phyloP scores from a whole-genome alignment of 2,888 invertebrate species.

The Maniola hyperantus region DNA sequence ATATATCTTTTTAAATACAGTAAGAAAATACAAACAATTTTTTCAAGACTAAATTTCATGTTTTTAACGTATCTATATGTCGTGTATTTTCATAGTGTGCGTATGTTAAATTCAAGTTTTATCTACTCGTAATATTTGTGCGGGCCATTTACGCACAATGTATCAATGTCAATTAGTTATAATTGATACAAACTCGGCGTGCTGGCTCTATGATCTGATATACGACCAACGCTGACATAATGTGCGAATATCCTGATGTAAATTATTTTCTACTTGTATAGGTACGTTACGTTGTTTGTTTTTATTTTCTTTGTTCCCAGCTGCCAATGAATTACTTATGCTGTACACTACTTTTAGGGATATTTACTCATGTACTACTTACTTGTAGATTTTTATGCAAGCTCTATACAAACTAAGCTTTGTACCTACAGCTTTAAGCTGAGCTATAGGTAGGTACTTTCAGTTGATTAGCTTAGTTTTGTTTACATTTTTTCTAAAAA shows the following conservation, averaged over 20 bases:
- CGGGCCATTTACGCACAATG: conserved; percentile 27
- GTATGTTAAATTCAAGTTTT: too few relatives aligned
- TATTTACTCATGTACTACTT: too few relatives aligned
- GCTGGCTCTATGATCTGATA: conserved; percentile 32
- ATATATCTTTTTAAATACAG: too few relatives aligned
- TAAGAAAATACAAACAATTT: too few relatives aligned
- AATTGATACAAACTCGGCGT: conserved; percentile 35
- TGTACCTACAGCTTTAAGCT: neutral
- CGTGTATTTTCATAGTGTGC: too few relatives aligned
- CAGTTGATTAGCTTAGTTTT: neutral
- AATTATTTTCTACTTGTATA: conserved; percentile 6
- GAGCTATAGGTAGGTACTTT: too few relatives aligned
- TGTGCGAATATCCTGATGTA: conserved; percentile 27
- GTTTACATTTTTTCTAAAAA: too few relatives aligned
- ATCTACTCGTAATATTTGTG: conserved; percentile 11
- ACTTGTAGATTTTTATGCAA: conserved; percentile 6
- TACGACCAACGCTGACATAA: conserved; percentile 30
- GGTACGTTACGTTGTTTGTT: neutral
- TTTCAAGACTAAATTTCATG: too few relatives aligned
- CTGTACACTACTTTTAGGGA: too few relatives aligned
- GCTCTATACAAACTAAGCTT: neutral
- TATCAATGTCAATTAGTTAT: conserved; percentile 36
- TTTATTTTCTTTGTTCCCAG: conserved; percentile 15
- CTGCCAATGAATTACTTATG: neutral
- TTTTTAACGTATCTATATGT: too few relatives aligned